Evolutionary conservation across 2,113 vertebrate genomes (phyloP).

Genomic region (Thunnus maccoyii): DNA sequence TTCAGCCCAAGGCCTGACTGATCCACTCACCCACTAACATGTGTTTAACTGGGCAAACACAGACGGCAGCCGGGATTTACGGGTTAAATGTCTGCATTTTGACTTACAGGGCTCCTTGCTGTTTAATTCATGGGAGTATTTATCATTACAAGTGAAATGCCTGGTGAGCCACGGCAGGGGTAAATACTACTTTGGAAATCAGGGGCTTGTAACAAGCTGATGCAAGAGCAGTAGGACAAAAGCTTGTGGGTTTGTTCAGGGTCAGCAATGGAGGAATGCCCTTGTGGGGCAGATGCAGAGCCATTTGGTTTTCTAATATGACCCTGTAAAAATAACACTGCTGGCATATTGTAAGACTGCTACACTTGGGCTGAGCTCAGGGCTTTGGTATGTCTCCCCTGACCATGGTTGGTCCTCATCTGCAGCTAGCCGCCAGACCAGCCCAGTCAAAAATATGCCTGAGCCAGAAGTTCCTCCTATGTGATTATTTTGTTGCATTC

Average conservation of each 20-base stretch:
- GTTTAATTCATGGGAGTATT: slow-evolving; percentile 73
- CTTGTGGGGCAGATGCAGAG: slow-evolving; percentile 77
- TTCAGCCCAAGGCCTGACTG: slow-evolving; percentile 56
- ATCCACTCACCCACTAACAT: slow-evolving; percentile 49
- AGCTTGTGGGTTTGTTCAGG: slow-evolving; percentile 72
- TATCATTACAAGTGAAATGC: slow-evolving; percentile 68
- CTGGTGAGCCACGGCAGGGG: slow-evolving; percentile 64
- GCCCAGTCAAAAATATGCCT: slow-evolving; percentile 64
- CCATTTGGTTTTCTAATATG: slow-evolving; percentile 77
- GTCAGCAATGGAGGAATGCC: slow-evolving; percentile 76
- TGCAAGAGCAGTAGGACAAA: slow-evolving; percentile 60
- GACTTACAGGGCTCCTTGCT: slow-evolving; percentile 63
- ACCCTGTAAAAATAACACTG: slow-evolving; percentile 82
- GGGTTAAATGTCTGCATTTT: slow-evolving; percentile 64
- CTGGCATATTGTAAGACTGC: slow-evolving; percentile 78
- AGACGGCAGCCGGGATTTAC: slow-evolving; percentile 54
- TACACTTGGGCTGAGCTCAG: slow-evolving; percentile 80
- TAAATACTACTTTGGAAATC: slow-evolving; percentile 71
- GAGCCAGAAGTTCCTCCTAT: slow-evolving; percentile 42
- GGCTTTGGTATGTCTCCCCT: slow-evolving; percentile 81
- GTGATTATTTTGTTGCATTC: slow-evolving; percentile 37
- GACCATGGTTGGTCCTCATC: slow-evolving; percentile 75
- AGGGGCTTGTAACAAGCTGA: slow-evolving; percentile 60
- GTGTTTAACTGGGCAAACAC: slow-evolving; percentile 65
- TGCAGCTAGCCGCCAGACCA: slow-evolving; percentile 55